Conservation (phyloP, 2,888 invertebrate species). For the Orthonychiurus folsomi region DNA sequence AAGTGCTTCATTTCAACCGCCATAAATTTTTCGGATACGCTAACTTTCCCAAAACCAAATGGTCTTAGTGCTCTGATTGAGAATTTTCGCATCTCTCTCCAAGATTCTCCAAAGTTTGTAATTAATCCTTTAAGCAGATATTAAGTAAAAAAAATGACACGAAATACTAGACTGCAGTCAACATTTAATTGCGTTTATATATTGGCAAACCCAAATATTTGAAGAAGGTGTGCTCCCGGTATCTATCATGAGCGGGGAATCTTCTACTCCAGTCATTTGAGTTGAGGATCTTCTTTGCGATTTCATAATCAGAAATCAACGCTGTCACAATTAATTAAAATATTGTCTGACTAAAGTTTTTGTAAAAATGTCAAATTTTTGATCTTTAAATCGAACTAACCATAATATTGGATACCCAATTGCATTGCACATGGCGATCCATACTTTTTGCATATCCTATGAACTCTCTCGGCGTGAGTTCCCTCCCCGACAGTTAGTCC, state of each 20-base stretch:
- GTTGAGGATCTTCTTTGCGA: not conserved
- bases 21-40: not conserved
- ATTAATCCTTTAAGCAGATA: not conserved
- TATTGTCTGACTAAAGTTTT: too few relatives aligned
- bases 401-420: too few relatives aligned
- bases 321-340: too few relatives aligned
- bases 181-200: not conserved
- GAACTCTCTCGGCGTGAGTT: not conserved
- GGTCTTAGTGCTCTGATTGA: not conserved
- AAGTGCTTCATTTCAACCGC: constrained; percentile 9
- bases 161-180: not conserved
- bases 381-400: too few relatives aligned
- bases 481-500: not conserved
- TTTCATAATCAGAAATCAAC: constrained; percentile 2
- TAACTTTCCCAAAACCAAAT: constrained; percentile 11
- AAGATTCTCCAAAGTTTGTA: constrained; percentile 2
- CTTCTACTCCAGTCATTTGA: constrained; percentile 1
- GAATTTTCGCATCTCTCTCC: constrained; percentile 10
- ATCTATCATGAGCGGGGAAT: constrained; percentile 8
- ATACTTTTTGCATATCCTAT: not conserved
- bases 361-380: too few relatives aligned
- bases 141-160: not conserved
- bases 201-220: constrained; percentile 6
- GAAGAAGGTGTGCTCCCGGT: constrained; percentile 1
- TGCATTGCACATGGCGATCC: not conserved